phyloP scores from a whole-genome alignment of 2,113 vertebrate species.

The Colossoma macropomum region DNA sequence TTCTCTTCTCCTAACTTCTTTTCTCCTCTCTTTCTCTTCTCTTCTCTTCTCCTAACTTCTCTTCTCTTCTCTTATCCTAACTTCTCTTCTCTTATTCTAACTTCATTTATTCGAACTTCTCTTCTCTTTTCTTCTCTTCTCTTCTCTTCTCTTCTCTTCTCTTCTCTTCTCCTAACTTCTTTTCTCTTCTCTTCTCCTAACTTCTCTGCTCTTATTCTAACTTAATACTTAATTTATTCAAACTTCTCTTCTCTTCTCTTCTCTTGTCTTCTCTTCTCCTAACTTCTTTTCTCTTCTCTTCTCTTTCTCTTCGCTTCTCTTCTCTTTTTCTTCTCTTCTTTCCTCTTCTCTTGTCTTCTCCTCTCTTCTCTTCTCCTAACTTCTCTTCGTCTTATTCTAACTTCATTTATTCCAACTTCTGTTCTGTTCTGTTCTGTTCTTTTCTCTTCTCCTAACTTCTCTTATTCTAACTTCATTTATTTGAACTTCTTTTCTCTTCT shows the following conservation, averaged over 20 bases:
- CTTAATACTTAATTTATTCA: too few species aligned
- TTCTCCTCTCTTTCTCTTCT: not conserved
- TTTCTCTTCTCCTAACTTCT: conserved; percentile 12
- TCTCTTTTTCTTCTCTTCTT: conserved; percentile 1
- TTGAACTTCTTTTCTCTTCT: too few species aligned
- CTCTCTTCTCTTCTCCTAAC: not conserved
- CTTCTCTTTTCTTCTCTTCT: not conserved
- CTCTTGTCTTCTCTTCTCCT: not conserved
- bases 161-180: conserved; percentile 6
- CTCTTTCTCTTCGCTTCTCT: not conserved
- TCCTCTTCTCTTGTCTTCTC: not conserved
- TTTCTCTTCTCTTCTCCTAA: not conserved
- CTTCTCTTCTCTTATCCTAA: conserved; percentile 8
- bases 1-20: not conserved
- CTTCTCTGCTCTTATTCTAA: not conserved
- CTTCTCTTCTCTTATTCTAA: conserved; percentile 5
- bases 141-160: not conserved
- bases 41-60: not conserved
- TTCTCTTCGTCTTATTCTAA: too few species aligned
- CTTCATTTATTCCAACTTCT: too few species aligned
- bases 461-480: not conserved
- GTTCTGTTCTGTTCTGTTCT: not conserved
- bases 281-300: not conserved
- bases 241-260: not conserved
- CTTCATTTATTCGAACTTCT: not conserved